These are phyloP conservation scores for Agapornis canus DNA, from an alignment of 2,797 vertebrate species.

Conservation along the genomic window DNA sequence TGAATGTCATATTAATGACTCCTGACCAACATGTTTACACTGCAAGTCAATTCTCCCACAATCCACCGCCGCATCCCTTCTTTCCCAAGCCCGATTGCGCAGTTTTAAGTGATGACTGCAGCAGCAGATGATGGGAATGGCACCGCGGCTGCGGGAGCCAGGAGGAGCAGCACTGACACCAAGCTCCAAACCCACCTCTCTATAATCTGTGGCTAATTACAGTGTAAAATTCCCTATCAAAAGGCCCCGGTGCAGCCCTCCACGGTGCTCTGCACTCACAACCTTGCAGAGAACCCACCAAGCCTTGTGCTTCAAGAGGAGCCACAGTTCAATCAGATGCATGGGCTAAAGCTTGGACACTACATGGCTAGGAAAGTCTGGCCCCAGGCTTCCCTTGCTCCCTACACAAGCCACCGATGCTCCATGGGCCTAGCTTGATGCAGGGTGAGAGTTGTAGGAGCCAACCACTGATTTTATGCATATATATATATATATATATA, in stretches of 20 bases:
- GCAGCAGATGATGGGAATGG: not conserved
- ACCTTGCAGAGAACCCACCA: not conserved
- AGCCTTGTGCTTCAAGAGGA: not conserved
- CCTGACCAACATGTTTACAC: constrained; percentile 77
- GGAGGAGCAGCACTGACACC: accelerated
- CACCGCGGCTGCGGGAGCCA: accelerated
- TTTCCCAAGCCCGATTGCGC: not conserved
- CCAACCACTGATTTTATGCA: not conserved
- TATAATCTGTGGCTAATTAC: not conserved
- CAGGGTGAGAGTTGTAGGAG: accelerated
- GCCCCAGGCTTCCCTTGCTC: not conserved
- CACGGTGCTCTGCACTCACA: accelerated
- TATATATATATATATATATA: no score
- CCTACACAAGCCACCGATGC: accelerated
- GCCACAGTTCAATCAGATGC: not conserved
- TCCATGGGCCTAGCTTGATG: not conserved
- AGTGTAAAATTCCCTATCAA: not conserved
- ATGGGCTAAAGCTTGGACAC: accelerated
- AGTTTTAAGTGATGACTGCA: not conserved
- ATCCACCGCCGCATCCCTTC: constrained; percentile 40
- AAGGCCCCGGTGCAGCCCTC: not conserved
- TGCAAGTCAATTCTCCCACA: constrained; percentile 74
- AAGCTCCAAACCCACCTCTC: not conserved
- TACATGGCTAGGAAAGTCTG: not conserved
- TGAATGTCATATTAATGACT: constrained; percentile 81